Evolutionary conservation across 2,888 invertebrate species (phyloP).

Genomic region (Acleris holmiana): DNA sequence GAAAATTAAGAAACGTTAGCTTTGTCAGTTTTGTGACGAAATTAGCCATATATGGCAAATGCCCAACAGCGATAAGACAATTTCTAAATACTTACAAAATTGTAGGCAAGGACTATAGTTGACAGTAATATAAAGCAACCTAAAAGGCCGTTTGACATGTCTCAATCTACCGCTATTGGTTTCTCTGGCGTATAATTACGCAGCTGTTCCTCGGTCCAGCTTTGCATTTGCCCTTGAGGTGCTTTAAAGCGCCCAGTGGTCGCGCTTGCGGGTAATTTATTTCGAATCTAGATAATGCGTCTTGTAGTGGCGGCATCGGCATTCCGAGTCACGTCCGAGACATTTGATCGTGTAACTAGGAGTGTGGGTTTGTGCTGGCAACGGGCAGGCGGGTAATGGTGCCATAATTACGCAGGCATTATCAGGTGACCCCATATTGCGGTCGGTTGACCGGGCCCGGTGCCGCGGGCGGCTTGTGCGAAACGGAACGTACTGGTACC

Average conservation of each 20-base stretch:
- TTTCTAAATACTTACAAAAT: too few species aligned
- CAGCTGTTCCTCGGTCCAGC: slow-evolving; percentile 34
- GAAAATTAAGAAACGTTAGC: too few species aligned
- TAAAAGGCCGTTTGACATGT: slow-evolving; percentile 31
- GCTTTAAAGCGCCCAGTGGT: slow-evolving; percentile 60
- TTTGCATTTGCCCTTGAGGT: slow-evolving; percentile 60
- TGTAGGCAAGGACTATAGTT: neutral
- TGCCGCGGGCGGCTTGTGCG: slow-evolving; percentile 37
- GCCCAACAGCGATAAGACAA: too few species aligned
- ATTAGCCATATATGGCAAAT: too few species aligned
- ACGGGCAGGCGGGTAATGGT: slow-evolving; percentile 62
- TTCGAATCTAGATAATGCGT: slow-evolving; percentile 72
- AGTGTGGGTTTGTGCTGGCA: slow-evolving; percentile 67
- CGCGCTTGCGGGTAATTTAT: slow-evolving; percentile 69
- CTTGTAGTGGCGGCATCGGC: slow-evolving; percentile 62
- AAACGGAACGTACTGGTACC: slow-evolving; percentile 25
- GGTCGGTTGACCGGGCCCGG: slow-evolving; percentile 54
- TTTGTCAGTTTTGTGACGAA: too few species aligned
- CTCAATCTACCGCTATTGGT: slow-evolving; percentile 37
- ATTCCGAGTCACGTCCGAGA: slow-evolving; percentile 74
- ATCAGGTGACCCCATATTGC: slow-evolving; percentile 81
- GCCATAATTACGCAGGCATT: slow-evolving; percentile 78
- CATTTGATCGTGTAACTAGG: slow-evolving; percentile 79
- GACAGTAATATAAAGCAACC: slow-evolving; percentile 26
- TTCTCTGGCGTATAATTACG: slow-evolving; percentile 38